Evolutionary conservation across 2,113 vertebrate genomes (phyloP).

Genomic region (Chitala chitala): DNA sequence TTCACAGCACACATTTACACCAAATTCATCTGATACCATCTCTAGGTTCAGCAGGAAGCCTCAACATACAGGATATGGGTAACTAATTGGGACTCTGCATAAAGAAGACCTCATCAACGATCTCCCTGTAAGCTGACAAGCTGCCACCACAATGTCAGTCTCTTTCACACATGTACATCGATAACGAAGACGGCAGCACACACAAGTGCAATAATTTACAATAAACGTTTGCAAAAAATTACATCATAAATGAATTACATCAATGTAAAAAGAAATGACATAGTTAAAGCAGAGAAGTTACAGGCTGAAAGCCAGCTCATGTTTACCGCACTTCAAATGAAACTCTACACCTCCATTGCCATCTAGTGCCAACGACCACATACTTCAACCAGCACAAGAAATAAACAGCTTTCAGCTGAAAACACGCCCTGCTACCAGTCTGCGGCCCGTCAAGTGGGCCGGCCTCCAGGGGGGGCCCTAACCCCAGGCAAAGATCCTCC

Average conservation of each 20-base stretch:
- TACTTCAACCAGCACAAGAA: neutral
- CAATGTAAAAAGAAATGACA: too few relatives aligned
- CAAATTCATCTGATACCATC: constrained; percentile 8
- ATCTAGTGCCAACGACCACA: neutral
- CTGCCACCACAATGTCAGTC: too few relatives aligned
- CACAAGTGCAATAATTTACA: too few relatives aligned
- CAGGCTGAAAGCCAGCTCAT: too few relatives aligned
- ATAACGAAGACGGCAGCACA: too few relatives aligned
- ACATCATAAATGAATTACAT: too few relatives aligned
- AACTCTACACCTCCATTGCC: neutral
- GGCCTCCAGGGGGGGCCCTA: constrained; percentile 58
- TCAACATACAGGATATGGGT: constrained; percentile 15
- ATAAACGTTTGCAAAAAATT: too few relatives aligned
- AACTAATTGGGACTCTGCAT: neutral
- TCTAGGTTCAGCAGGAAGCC: neutral
- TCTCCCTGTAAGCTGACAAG: too few relatives aligned
- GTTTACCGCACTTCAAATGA: neutral
- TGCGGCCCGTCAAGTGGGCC: too few relatives aligned
- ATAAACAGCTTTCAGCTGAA: neutral
- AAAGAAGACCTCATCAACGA: neutral
- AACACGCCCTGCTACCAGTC: neutral
- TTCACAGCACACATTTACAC: too few relatives aligned
- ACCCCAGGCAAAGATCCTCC: constrained; percentile 42
- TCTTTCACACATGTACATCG: too few relatives aligned
- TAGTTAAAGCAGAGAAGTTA: too few relatives aligned